phyloP scores from a whole-genome alignment of 2,888 invertebrate genomes.

The Drosophila hamatofila region DNA sequence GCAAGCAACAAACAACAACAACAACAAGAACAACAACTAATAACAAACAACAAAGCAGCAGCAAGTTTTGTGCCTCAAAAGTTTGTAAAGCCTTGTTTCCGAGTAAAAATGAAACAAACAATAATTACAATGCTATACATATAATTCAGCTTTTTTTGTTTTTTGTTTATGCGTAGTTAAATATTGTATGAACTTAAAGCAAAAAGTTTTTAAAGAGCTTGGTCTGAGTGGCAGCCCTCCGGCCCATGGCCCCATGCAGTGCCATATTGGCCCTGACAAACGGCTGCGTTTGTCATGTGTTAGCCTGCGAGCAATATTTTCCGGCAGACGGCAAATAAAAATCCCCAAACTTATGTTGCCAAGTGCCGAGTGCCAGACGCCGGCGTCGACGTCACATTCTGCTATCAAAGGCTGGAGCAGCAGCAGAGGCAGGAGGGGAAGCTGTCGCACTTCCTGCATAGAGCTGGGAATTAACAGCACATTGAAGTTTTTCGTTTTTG shows the following conservation, averaged over 20 bases:
- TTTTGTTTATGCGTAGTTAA: conserved; percentile 13
- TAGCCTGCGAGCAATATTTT: conserved; percentile 79
- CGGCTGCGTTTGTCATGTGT: conserved; percentile 81
- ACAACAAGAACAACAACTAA: conserved; percentile 31
- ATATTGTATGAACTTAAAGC: conserved; percentile 55
- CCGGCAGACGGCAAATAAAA: conserved; percentile 78
- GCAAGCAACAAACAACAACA: conserved; percentile 30
- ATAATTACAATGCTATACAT: conserved; percentile 58
- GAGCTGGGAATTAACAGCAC: conserved; percentile 75
- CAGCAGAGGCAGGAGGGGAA: conserved; percentile 14
- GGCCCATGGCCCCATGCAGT: conserved; percentile 12
- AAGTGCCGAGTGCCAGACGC: conserved; percentile 53
- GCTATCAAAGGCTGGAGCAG: conserved; percentile 31
- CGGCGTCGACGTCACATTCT: conserved; percentile 39
- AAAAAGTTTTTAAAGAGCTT: conserved; percentile 36
- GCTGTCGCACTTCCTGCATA: conserved; percentile 48
- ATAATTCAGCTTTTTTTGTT: conserved; percentile 4
- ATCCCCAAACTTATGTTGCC: conserved; percentile 81
- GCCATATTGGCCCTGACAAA: conserved; percentile 71
- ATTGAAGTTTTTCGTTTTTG: conserved; percentile 52
- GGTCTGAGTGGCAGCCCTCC: not conserved
- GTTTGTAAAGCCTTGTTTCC: conserved; percentile 38
- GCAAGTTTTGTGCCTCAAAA: conserved; percentile 39
- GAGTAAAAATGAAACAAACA: conserved; percentile 51
- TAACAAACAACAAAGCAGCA: conserved; percentile 14